Base-by-base conservation (phyloP, 1,140 invertebrate genomes). In the Hirudo medicinalis region DNA sequence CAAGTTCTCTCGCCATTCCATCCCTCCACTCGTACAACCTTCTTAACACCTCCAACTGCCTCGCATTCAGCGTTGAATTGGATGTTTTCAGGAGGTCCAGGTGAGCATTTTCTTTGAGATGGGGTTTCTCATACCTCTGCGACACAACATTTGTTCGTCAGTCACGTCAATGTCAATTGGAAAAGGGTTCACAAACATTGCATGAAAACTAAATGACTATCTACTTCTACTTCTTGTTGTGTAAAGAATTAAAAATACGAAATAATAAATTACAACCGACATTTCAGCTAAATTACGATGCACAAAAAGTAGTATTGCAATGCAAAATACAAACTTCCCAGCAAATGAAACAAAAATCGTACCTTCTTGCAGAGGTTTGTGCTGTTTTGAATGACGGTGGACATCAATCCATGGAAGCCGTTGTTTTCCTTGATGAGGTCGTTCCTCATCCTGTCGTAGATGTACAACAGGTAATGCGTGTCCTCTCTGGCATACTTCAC, bases 391-490 rank as follows among this genome's bases (percentile, higher is more conserved):
- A 89, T 88, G 2, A 89, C 89, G 29, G 86, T 84, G 75, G 84
- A 82, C 4, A 94, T 76, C 0, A 91, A 77, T 78, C 91, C 90
- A 8, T 83, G 85, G 32, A 86, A 80, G 0, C 87, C 86, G 77
- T 90, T 88, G 8, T 87, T 88, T 29, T 82, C 79, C 17, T 89
- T 85, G 1, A 92, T 81, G 25, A 99, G 83, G 71, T 91, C 88
- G 75, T 89, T 90, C 72, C 85, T 87, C 79, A 98, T 83, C 13
- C 85, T 80, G 70, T 94, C 89, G 83, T 92, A 97, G 73, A 98
- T 89, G 78, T 94, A 94, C 0, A 98, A 84, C 69, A 99, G 83
- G 82, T 93, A 97, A 81, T 97, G 94, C 0, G 96, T 98, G 80
- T 99, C 96, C 78, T 89, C 87, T 40, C 94, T 84, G 0, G 96